Conservation (phyloP, 2,113 vertebrate genomes). For the Meriones unguiculatus region DNA sequence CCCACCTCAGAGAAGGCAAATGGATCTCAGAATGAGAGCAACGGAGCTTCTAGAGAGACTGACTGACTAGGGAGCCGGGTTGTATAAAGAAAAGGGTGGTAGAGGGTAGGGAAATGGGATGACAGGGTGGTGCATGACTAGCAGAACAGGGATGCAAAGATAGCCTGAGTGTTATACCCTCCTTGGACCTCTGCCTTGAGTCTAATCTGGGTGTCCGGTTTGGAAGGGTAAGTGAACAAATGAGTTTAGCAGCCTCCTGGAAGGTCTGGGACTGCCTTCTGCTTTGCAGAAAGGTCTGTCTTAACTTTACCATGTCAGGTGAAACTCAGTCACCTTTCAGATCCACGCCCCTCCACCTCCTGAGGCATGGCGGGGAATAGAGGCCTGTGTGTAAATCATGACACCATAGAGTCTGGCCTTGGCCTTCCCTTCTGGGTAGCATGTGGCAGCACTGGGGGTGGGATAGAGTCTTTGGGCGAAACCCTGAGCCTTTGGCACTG, state of each 20-base stretch:
- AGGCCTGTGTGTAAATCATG: not conserved
- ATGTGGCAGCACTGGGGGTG: not conserved
- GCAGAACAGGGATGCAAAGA: not conserved
- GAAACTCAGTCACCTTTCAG: not conserved
- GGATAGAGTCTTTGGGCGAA: not conserved
- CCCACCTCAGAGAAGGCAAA: not conserved
- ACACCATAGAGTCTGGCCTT: not conserved
- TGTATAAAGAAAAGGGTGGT: not conserved
- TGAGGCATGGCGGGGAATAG: too few species aligned
- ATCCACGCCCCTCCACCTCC: not conserved
- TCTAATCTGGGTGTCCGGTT: not conserved
- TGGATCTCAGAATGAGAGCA: not conserved
- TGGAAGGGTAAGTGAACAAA: not conserved
- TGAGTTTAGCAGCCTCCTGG: not conserved
- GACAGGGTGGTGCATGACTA: not conserved
- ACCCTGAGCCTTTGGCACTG: not conserved
- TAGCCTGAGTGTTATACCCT: accelerated
- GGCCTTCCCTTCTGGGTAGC: not conserved
- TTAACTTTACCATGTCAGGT: not conserved
- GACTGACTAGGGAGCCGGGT: too few species aligned
- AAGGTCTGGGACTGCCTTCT: not conserved
- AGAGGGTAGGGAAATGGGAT: not conserved
- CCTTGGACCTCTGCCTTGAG: not conserved
- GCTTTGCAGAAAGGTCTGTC: not conserved
- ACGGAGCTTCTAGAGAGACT: not conserved